Evolutionary conservation across 2,888 invertebrate species (phyloP), one percentile per base, ranked within the genome.

Genomic region (Carpatolechia fugitivella): DNA sequence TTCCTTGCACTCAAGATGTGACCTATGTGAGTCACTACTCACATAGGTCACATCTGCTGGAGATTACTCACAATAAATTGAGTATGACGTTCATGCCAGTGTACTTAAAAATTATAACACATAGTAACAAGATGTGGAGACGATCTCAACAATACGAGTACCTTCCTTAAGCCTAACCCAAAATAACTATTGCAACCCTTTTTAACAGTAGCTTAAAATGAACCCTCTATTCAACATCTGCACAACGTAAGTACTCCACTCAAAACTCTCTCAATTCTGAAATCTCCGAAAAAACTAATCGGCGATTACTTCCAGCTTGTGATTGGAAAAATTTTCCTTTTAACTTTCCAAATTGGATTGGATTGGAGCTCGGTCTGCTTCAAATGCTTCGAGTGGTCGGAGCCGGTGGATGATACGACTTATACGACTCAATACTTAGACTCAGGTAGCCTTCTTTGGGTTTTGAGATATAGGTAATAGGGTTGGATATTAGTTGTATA

Each of bases 331-430:
- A 81, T 82, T 85, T 82, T 78, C 77, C 80, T 78, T 71, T 70
- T 67, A 85, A 89, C 81, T 86, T 89, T 86, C 84, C 84, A 87
- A 89, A 89, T 89, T 89, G 89, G 88, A 87, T 89, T 75, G 70
- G 78, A 70, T 67, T 75, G 24, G 72, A 71, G 82, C 78, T 80
- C 78, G 76, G 83, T 82, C 85, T 80, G 79, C 71, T 69, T 69
- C 78, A 74, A 81, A 81, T 79, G 78, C 77, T 65, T n/a, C n/a
- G n/a, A n/a, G n/a, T 63, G 68, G 68, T 18, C 24, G 41, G 78
- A 78, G 77, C 65, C 63, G 68, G 69, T 41, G 24, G 29, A 38
- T 38, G 24, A 38, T 51, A 14, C 10, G 24, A 29, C n/a, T 44
- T 24, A 44, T 51, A 14, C 10, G 24, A n/a, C 29, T 44, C 44